Percentiles rank a stretch among this genome's conserved stretches.
phyloP scores from a whole-genome alignment of 2,797 vertebrate species.

The Gymnocypris eckloni region DNA sequence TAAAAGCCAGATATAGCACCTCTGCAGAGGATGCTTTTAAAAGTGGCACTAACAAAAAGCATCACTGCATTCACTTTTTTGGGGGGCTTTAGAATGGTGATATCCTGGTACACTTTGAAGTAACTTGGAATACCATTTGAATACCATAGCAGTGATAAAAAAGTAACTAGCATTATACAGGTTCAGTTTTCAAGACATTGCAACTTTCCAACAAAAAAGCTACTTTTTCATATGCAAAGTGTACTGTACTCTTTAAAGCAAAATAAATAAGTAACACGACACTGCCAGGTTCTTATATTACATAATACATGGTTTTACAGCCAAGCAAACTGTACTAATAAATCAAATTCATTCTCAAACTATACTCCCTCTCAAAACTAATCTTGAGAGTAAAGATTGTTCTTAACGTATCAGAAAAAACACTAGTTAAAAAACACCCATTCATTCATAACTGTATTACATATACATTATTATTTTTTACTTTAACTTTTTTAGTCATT shows the following conservation, averaged over 20 bases:
- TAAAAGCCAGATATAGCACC: slow-evolving; percentile 31
- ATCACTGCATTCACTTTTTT: not conserved
- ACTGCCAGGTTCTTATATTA: not conserved
- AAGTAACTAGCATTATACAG: not conserved
- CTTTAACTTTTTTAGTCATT: too few species aligned
- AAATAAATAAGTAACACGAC: not conserved
- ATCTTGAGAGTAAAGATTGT: not conserved
- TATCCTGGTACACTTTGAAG: not conserved
- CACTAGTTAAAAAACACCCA: not conserved
- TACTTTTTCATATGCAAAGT: not conserved
- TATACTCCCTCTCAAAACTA: not conserved
- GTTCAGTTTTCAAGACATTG: not conserved
- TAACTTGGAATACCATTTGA: not conserved
- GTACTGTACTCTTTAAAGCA: not conserved
- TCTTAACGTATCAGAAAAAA: not conserved
- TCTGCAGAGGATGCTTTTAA: not conserved
- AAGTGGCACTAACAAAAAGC: not conserved
- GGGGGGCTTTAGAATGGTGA: not conserved
- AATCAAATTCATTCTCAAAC: not conserved
- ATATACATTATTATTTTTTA: not conserved
- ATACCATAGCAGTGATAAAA: not conserved
- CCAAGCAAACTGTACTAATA: not conserved
- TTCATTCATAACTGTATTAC: not conserved
- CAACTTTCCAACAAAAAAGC: not conserved
- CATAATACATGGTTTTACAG: not conserved